Evolutionary conservation across 2,797 vertebrate genomes (phyloP).

Genomic region (Cheirogaleus major): DNA sequence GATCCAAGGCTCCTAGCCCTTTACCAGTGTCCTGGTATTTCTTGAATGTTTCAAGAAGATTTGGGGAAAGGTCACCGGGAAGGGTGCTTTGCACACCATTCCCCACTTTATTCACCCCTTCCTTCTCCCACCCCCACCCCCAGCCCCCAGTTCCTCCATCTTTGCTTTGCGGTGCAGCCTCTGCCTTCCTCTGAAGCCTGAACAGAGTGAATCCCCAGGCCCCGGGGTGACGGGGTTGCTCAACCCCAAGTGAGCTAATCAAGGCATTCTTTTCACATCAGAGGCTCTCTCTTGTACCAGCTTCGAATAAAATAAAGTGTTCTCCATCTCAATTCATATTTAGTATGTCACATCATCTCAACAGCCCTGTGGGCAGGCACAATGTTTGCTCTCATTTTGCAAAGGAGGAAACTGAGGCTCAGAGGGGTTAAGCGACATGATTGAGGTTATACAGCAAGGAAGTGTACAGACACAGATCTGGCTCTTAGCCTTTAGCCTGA

Average conservation of each 20-base stretch:
- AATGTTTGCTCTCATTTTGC: background rate
- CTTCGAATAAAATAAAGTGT: background rate
- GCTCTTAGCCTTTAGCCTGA: background rate
- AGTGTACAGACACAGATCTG: background rate
- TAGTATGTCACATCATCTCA: background rate
- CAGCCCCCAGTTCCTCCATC: too few species aligned
- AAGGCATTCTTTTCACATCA: conserved; percentile 17
- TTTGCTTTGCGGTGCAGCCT: background rate
- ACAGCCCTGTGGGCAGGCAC: too few species aligned
- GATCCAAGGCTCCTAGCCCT: background rate
- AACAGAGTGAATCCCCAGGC: background rate
- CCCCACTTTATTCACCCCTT: background rate
- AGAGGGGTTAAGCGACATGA: background rate
- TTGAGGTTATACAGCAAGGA: background rate
- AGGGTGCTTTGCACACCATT: background rate
- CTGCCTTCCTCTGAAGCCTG: background rate
- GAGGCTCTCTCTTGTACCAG: background rate
- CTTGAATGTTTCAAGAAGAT: background rate
- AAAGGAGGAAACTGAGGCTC: conserved; percentile 31
- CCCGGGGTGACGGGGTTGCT: background rate
- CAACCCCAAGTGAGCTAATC: background rate
- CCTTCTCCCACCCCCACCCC: background rate
- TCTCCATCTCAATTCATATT: background rate
- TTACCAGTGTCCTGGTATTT: background rate
- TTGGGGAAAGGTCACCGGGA: background rate